Percentiles rank a stretch among this genome's conserved stretches.
Evolutionary conservation across 2,888 invertebrate genomes (phyloP).

Genomic region (Mythimna pallens): DNA sequence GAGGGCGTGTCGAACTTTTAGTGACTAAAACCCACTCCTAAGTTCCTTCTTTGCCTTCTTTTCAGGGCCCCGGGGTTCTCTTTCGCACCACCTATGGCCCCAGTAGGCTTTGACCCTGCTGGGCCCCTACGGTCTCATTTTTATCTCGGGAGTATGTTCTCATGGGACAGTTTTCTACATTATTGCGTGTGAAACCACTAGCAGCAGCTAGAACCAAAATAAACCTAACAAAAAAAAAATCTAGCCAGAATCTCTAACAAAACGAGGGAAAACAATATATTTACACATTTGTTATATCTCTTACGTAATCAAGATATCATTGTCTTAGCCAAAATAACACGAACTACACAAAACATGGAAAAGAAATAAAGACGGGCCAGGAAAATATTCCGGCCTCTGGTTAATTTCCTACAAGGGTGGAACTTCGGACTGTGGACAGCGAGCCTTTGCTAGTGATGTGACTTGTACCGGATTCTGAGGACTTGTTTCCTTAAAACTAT

Average conservation of each 20-base stretch:
- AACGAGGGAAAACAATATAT: constrained; percentile 23
- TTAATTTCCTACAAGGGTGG: constrained; percentile 65
- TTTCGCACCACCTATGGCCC: no score
- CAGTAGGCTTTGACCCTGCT: no score
- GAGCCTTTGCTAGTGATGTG: constrained; percentile 56
- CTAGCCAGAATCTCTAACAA: neutral
- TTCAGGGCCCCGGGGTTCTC: no score
- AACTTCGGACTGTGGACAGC: constrained; percentile 61
- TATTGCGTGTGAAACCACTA: no score
- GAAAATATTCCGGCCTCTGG: constrained; percentile 64
- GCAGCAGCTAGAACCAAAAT: neutral
- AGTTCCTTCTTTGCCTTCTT: no score
- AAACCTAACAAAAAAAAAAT: constrained; percentile 11
- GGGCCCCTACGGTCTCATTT: no score
- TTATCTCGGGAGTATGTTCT: no score
- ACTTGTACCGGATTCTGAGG: constrained; percentile 6
- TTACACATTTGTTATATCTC: constrained; percentile 26
- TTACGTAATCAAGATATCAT: constrained; percentile 62
- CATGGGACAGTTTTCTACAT: no score
- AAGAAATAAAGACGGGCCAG: constrained; percentile 60
- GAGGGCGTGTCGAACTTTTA: no score
- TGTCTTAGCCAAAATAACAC: constrained; percentile 57
- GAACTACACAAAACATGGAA: constrained; percentile 48
- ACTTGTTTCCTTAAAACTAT: neutral
- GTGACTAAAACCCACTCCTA: no score